phyloP scores from a whole-genome alignment of 2,888 invertebrate genomes.

The Sinopyrophorus schimmeli region DNA sequence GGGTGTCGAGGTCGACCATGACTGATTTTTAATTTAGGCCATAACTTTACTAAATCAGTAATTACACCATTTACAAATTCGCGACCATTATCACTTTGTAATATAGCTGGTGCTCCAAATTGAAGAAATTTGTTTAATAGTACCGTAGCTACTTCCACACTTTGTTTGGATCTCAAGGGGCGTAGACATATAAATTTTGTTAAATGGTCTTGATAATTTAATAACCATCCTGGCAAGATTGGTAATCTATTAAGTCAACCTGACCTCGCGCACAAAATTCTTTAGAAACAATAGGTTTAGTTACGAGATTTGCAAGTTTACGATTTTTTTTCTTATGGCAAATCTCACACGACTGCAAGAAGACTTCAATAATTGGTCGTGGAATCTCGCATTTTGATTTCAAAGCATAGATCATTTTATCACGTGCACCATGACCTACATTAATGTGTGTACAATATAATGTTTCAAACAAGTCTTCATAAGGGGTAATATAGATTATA shows the following conservation, averaged over 20 bases:
- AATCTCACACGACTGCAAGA: constrained; percentile 24
- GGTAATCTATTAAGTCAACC: constrained; percentile 3
- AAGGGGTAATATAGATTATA: constrained; percentile 1
- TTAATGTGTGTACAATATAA: constrained; percentile 1
- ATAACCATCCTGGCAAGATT: not conserved
- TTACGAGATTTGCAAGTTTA: no score
- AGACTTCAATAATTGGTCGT: constrained; percentile 21
- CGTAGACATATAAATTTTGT: not conserved
- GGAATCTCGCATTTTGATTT: constrained; percentile 14
- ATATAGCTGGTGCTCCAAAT: not conserved
- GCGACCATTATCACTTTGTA: not conserved
- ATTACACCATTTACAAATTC: not conserved
- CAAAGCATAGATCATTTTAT: constrained; percentile 1
- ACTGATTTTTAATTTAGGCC: not conserved
- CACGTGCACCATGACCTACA: constrained; percentile 7
- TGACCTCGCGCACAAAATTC: no score
- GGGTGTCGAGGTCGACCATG: not conserved
- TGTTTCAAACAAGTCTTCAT: not conserved
- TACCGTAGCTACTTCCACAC: not conserved
- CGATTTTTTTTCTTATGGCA: constrained; percentile 19
- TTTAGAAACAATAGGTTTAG: no score
- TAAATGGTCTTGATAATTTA: constrained; percentile 1
- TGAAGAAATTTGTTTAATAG: constrained; percentile 11
- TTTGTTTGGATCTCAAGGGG: not conserved
- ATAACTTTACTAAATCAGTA: not conserved